phyloP scores from a whole-genome alignment of 2,797 vertebrate species.

The Pampus argenteus region DNA sequence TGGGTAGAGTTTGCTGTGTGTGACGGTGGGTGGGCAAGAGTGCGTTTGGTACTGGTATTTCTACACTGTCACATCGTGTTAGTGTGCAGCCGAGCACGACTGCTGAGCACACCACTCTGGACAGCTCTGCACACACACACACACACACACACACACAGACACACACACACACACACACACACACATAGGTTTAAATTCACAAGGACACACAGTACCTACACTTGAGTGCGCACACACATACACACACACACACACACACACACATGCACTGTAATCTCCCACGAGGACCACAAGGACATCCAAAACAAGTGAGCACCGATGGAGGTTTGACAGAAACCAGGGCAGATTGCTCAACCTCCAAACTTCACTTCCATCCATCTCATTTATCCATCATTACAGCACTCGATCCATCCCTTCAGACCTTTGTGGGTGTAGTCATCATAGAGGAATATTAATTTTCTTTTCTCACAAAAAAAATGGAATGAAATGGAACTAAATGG shows the following conservation, averaged over 20 bases:
- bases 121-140: conserved; percentile 68
- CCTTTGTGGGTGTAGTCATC: conserved; percentile 7
- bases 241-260: conserved; percentile 37
- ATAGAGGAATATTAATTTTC: conserved; percentile 19
- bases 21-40: conserved; percentile 76
- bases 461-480: conserved; percentile 16
- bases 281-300: conserved; percentile 69
- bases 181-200: conserved; percentile 43
- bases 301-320: conserved; percentile 64
- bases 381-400: conserved; percentile 26
- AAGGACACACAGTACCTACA: conserved; percentile 50
- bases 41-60: conserved; percentile 83
- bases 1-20: conserved; percentile 60
- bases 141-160: conserved; percentile 42
- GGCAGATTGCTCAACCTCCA: conserved; percentile 44
- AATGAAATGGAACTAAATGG: conserved; percentile 9
- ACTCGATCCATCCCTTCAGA: conserved; percentile 9
- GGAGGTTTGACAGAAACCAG: conserved; percentile 61
- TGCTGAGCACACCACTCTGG: conserved; percentile 78
- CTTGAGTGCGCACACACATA: conserved; percentile 25
- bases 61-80: conserved; percentile 84
- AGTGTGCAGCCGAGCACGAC: conserved; percentile 80
- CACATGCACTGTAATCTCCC: conserved; percentile 56
- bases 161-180: conserved; percentile 36
- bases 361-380: conserved; percentile 49